Conservation (phyloP, 2,797 vertebrate species). For the Amblyraja radiata region DNA sequence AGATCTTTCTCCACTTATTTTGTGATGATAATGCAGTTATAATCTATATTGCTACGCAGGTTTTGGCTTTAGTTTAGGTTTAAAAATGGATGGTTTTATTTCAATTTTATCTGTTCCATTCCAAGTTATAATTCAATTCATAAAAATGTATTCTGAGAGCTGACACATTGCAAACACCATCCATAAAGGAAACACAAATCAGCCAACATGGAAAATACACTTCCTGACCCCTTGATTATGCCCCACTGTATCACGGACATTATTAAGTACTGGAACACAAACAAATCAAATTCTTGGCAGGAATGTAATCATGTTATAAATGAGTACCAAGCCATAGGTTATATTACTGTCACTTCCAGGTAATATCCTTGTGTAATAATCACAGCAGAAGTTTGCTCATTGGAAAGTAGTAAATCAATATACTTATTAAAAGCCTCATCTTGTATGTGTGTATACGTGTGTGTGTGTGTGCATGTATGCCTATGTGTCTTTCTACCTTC, state of each 20-base stretch:
- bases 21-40: neutral
- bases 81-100: neutral
- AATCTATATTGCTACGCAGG: neutral
- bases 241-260: neutral
- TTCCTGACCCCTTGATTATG: neutral
- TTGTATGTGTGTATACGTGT: too few species aligned
- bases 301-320: conserved; percentile 12
- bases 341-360: neutral
- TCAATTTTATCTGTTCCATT: neutral
- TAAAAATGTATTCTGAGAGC: neutral
- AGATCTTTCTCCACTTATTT: neutral
- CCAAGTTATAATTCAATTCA: neutral
- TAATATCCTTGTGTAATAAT: neutral
- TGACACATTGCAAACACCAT: neutral
- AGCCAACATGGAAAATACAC: conserved; percentile 7
- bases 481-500: too few species aligned
- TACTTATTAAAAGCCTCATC: too few species aligned
- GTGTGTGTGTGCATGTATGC: too few species aligned
- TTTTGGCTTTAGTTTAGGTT: neutral
- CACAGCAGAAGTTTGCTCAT: neutral
- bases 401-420: neutral
- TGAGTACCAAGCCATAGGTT: neutral
- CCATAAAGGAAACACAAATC: neutral
- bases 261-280: conserved; percentile 1
- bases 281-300: conserved; percentile 28